Percentiles rank a stretch among this genome's conserved stretches.
These are phyloP conservation scores for Crotalus adamanteus DNA, from an alignment of 2,797 vertebrate species.

Conservation along the genomic window DNA sequence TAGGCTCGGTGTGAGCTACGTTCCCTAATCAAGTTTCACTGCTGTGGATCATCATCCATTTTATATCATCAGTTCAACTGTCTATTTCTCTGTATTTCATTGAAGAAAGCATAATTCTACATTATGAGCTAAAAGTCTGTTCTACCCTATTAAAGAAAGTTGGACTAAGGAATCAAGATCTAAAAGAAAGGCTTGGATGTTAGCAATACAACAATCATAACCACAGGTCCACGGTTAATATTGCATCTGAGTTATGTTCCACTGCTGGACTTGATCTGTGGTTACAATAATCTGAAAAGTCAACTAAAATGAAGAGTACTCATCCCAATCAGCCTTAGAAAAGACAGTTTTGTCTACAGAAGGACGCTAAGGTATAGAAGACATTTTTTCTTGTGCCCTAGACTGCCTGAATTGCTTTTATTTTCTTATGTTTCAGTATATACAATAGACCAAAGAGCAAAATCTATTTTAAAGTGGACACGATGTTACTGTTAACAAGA, in stretches of 20 bases:
- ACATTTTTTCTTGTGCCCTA: slow-evolving; percentile 76
- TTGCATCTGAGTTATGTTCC: slow-evolving; percentile 66
- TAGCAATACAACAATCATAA: slow-evolving; percentile 70
- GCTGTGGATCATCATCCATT: slow-evolving; percentile 71
- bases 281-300: slow-evolving; percentile 67
- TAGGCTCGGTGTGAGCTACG: slow-evolving; percentile 72
- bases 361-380: slow-evolving; percentile 68
- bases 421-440: slow-evolving; percentile 87
- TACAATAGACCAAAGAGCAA: slow-evolving; percentile 99
- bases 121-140: slow-evolving; percentile 67
- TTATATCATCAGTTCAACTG: slow-evolving; percentile 77
- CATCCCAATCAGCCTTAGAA: slow-evolving; percentile 71
- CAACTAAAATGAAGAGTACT: slow-evolving; percentile 71
- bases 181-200: slow-evolving; percentile 64
- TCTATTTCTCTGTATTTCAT: slow-evolving; percentile 77
- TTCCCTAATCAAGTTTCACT: slow-evolving; percentile 75
- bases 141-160: slow-evolving; percentile 62
- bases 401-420: slow-evolving; percentile 88
- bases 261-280: slow-evolving; percentile 69
- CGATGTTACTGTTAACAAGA: slow-evolving; percentile 62
- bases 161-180: slow-evolving; percentile 61
- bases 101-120: slow-evolving; percentile 72
- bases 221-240: slow-evolving; percentile 57
- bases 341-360: slow-evolving; percentile 67
- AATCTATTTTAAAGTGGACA: slow-evolving; percentile 79